A percentile compares a stretch with the other conserved stretches of the same genome.
Evolutionary conservation across 2,113 vertebrate genomes (phyloP).

Genomic region (Ciconia boyciana): DNA sequence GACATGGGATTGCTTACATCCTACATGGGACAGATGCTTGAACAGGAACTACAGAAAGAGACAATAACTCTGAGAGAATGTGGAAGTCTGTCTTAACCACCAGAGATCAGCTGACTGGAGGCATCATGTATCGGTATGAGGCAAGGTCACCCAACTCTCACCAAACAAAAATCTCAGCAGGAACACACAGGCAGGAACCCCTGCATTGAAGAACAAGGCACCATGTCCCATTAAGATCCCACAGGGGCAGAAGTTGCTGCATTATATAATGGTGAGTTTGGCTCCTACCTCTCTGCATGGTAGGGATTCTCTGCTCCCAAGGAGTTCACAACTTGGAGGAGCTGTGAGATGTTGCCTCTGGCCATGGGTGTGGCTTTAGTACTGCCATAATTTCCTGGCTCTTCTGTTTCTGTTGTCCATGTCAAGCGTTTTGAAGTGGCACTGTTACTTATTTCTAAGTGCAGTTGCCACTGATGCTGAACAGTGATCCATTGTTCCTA

Average conservation of each 20-base stretch:
- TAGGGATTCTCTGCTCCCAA: slow-evolving; percentile 19
- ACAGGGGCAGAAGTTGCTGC: not conserved
- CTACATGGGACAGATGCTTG: not conserved
- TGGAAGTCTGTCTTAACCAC: not conserved
- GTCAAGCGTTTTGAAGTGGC: slow-evolving; percentile 50
- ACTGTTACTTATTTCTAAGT: slow-evolving; percentile 57
- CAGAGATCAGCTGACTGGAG: slow-evolving; percentile 14
- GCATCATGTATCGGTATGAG: not conserved
- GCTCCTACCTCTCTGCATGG: slow-evolving; percentile 37
- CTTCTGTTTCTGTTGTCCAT: slow-evolving; percentile 27
- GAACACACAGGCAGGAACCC: not conserved
- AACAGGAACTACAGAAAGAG: not conserved
- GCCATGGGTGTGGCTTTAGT: slow-evolving; percentile 46
- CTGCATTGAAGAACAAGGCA: not conserved
- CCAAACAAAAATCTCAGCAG: slow-evolving; percentile 3
- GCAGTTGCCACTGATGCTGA: slow-evolving; percentile 62
- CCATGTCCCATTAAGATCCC: not conserved
- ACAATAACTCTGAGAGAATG: not conserved
- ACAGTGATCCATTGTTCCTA: slow-evolving; percentile 62
- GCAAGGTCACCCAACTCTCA: not conserved
- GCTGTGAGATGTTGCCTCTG: slow-evolving; percentile 19
- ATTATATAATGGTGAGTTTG: slow-evolving; percentile 32
- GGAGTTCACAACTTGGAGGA: slow-evolving; percentile 23
- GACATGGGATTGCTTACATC: not conserved
- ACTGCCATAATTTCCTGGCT: slow-evolving; percentile 57